A percentile compares a stretch with the other conserved stretches of the same genome.
These are phyloP conservation scores for Sweltsa coloradensis DNA, from an alignment of 1,140 invertebrate genomes.

Conservation along the genomic window DNA sequence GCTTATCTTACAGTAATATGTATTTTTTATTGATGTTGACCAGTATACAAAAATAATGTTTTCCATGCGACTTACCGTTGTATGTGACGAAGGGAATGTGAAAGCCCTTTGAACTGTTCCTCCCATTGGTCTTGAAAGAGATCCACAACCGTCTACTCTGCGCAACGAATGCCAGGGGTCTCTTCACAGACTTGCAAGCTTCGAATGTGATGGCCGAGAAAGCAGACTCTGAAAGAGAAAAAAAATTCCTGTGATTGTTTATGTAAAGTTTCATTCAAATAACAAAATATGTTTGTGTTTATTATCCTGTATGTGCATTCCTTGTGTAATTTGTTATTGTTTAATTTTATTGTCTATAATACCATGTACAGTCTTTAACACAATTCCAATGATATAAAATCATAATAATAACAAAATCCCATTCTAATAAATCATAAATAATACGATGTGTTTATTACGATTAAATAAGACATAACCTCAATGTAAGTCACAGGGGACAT, in stretches of 20 bases:
- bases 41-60: too few relatives aligned
- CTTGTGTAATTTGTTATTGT: too few relatives aligned
- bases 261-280: neutral
- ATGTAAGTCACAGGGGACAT: too few relatives aligned
- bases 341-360: too few relatives aligned
- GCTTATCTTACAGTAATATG: too few relatives aligned
- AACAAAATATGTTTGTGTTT: neutral
- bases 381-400: neutral
- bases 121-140: slow-evolving; percentile 8
- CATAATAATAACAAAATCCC: neutral
- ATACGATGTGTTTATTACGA: too few relatives aligned
- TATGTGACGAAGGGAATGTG: slow-evolving; percentile 15
- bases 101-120: slow-evolving; percentile 10
- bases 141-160: slow-evolving; percentile 11
- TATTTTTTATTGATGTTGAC: too few relatives aligned
- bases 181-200: slow-evolving; percentile 7
- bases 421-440: neutral
- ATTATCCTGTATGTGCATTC: too few relatives aligned
- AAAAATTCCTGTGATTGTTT: neutral
- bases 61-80: slow-evolving; percentile 13
- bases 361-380: too few relatives aligned
- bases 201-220: slow-evolving; percentile 13
- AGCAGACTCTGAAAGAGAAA: slow-evolving; percentile 11
- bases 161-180: slow-evolving; percentile 12
- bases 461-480: too few relatives aligned